Conservation (phyloP, 2,113 vertebrate genomes). For the Lutjanus erythropterus region DNA sequence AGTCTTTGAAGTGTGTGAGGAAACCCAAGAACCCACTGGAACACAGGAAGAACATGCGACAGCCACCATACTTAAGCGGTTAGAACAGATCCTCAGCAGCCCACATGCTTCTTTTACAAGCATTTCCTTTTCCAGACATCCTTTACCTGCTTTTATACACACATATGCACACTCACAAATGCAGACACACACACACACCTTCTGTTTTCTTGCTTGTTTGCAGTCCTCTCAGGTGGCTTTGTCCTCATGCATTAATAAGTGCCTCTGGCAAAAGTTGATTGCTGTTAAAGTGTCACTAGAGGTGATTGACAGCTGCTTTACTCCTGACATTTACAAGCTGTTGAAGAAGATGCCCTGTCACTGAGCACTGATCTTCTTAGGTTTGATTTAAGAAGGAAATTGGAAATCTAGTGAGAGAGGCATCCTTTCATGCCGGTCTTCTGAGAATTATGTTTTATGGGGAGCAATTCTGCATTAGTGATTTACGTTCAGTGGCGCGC, state of each 20-base stretch:
- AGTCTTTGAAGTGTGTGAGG: background rate
- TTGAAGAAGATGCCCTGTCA: conserved; percentile 34
- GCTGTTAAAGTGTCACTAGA: conserved; percentile 47
- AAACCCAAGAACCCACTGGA: background rate
- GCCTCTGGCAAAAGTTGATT: conserved; percentile 41
- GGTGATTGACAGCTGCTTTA: conserved; percentile 60
- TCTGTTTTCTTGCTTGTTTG: conserved; percentile 23
- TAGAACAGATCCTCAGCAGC: too few species aligned
- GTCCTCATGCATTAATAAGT: conserved; percentile 45
- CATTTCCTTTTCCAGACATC: background rate
- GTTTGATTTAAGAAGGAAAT: conserved; percentile 45
- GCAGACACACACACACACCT: background rate
- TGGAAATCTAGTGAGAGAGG: conserved; percentile 7
- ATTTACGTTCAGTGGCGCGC: conserved; percentile 6
- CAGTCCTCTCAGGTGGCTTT: conserved; percentile 31
- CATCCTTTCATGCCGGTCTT: background rate
- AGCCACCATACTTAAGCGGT: background rate
- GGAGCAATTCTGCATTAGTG: conserved; percentile 8
- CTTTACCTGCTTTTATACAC: background rate
- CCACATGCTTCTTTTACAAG: too few species aligned
- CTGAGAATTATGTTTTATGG: conserved; percentile 20
- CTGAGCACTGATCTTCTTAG: conserved; percentile 8
- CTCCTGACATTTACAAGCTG: conserved; percentile 68
- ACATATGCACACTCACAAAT: background rate
- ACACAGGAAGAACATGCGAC: too few species aligned